Evolutionary conservation across 1,140 invertebrate genomes (phyloP), one percentile per base, ranked within the genome.

Genomic region (Sesamia nonagrioides): DNA sequence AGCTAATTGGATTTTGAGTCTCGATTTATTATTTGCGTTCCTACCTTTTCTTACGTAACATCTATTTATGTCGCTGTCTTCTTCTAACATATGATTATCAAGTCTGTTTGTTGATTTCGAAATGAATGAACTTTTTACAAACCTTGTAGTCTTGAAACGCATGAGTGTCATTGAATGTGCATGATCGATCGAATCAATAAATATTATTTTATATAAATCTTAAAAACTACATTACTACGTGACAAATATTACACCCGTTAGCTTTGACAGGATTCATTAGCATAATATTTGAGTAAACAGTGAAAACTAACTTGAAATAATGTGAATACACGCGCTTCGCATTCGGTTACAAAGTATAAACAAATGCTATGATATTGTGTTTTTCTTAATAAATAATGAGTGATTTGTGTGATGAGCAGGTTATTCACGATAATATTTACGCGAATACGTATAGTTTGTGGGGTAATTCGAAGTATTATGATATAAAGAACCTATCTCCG

Each of bases 371-470:
- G 17, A 45, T 63, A 35, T 54, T 18, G 61, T 52, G 33, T 77
- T 76, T 66, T 66, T 27, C 33, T 21, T 56, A 17, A 15, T 66
- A 42, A 66, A 77, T 77, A 77, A 77, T 77, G 74, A 68, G 50
- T 68, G 60, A 66, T 68, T 40, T 61, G 48, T 77, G 37, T 45
- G 50, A 56, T 33, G 37, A 42, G 21, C 18, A 27, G 11, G 21
- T 40, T 73, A 56, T 71, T 66, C 48, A 58, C 18, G 63, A 77
- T 40, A 61, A 56, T 54, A 54, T 66, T n/a, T 77, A 72, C 21
- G n/a, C 52, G n/a, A 69, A 78, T 56, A 72, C 76, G 3, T 82
- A 82, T 54, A 78, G 72, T 50, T 72, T 82, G 56, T 82, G 80
- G 80, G 60, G 68, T 0, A 75, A 68, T 35, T 82, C 80, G n/a